Percentiles rank a stretch among this genome's conserved stretches.
phyloP scores from a whole-genome alignment of 2,797 vertebrate species.

The Bufotes viridis region DNA sequence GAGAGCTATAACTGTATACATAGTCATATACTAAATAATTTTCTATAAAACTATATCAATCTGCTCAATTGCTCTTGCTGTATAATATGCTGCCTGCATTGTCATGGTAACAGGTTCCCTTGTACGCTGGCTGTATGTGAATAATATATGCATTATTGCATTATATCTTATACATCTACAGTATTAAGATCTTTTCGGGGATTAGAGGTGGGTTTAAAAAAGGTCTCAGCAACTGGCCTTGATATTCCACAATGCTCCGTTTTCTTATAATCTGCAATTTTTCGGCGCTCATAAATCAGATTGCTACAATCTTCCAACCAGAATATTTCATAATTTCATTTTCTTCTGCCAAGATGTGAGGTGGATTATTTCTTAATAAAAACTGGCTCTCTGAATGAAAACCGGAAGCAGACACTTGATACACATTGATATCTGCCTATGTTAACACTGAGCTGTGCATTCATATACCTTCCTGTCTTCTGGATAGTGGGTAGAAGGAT shows the following conservation, averaged over 20 bases:
- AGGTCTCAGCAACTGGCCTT: background rate
- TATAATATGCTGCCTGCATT: no score
- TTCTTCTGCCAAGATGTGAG: background rate
- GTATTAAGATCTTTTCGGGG: background rate
- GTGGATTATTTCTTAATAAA: background rate
- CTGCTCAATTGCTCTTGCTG: no score
- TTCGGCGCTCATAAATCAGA: conserved; percentile 5
- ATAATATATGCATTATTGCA: no score
- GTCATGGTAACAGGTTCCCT: no score
- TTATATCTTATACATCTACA: no score
- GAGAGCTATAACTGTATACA: no score
- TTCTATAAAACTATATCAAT: no score
- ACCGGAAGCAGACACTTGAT: background rate
- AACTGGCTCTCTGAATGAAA: background rate
- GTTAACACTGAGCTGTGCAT: background rate
- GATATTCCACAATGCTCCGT: background rate
- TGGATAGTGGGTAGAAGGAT: background rate
- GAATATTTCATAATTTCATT: background rate
- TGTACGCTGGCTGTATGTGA: no score
- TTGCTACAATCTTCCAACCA: background rate
- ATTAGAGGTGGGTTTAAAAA: background rate
- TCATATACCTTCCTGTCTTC: background rate
- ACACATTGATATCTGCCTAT: background rate
- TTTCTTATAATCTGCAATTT: background rate
- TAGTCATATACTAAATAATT: no score